phyloP scores from a whole-genome alignment of 2,888 invertebrate species.

The Epirrita christyi region DNA sequence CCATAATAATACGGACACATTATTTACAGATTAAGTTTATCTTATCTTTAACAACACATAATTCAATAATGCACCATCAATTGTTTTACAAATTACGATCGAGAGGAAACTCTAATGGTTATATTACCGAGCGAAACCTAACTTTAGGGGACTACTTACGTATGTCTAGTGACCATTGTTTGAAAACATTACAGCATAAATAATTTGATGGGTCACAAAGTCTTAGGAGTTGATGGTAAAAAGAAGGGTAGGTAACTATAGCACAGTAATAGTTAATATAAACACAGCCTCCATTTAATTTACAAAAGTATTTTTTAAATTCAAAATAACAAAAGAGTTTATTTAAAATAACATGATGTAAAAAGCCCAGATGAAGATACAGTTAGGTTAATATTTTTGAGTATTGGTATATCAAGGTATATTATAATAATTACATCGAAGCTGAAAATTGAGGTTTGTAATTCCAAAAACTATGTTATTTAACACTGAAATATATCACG shows the following conservation, averaged over 20 bases:
- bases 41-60: conserved; percentile 36
- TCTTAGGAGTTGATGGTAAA: background rate
- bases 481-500: too few species aligned
- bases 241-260: background rate
- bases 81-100: conserved; percentile 24
- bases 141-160: background rate
- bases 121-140: background rate
- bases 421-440: too few species aligned
- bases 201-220: background rate
- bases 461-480: too few species aligned
- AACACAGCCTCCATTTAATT: conserved; percentile 42
- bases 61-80: conserved; percentile 35
- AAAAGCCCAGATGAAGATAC: conserved; percentile 4
- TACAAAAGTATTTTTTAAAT: conserved; percentile 8
- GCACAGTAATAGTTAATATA: background rate
- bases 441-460: too few species aligned
- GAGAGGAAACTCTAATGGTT: conserved; percentile 6
- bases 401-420: too few species aligned
- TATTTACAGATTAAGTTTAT: conserved; percentile 31
- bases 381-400: background rate
- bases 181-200: background rate
- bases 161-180: background rate
- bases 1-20: conserved; percentile 11
- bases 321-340: background rate
- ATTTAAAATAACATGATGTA: conserved; percentile 2